A percentile compares a stretch with the other conserved stretches of the same genome.
These are phyloP conservation scores for Phenganax stokvisi DNA, from an alignment of 92 coral and sea anemone genomes.

Conservation along the genomic window DNA sequence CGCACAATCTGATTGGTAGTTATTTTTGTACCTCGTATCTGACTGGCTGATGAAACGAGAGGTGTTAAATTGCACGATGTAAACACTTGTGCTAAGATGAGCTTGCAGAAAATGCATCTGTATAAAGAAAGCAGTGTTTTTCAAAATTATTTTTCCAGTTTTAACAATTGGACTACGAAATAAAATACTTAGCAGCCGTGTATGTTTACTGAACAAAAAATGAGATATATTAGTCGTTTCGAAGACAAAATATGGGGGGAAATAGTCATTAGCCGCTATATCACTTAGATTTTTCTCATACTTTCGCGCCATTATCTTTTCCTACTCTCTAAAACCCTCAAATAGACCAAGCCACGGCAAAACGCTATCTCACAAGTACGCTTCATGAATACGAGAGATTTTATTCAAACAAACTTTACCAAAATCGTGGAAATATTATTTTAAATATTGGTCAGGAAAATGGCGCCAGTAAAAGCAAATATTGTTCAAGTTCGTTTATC, in stretches of 20 bases:
- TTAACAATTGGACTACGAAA: not conserved
- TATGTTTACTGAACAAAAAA: not conserved
- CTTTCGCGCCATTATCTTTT: not conserved
- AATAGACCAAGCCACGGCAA: not conserved
- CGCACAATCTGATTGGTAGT: slow-evolving; percentile 11
- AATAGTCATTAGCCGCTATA: slow-evolving; percentile 1
- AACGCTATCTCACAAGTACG: not conserved
- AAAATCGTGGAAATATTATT: not conserved
- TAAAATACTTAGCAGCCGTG: not conserved
- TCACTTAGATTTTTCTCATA: not conserved
- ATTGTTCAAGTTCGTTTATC: slow-evolving; percentile 3
- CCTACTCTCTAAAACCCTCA: not conserved
- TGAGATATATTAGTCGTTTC: not conserved
- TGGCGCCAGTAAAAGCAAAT: slow-evolving; percentile 11
- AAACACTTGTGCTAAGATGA: not conserved
- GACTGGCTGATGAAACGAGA: slow-evolving; percentile 14
- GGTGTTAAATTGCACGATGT: slow-evolving; percentile 8
- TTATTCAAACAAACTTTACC: not conserved
- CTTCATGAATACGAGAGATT: not conserved
- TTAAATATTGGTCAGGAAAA: not conserved
- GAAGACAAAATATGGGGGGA: slow-evolving; percentile 15
- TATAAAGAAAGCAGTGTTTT: not conserved
- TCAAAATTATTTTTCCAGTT: too few species aligned
- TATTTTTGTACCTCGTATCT: not conserved
- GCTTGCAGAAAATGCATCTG: not conserved